These are phyloP conservation scores for Bradypodion pumilum DNA, from an alignment of 2,797 vertebrate species.

Conservation along the genomic window DNA sequence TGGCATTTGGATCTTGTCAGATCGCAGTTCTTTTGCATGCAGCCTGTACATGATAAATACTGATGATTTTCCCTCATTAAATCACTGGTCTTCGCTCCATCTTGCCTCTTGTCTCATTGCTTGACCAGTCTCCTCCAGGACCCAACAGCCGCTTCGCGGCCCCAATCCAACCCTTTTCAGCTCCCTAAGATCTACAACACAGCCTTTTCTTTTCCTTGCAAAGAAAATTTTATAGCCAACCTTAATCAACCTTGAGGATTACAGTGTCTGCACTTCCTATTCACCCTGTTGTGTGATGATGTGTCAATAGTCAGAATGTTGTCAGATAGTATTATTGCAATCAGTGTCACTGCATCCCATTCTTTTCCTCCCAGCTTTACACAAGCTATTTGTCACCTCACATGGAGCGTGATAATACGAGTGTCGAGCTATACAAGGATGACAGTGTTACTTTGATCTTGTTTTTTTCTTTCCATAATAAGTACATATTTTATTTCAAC, in stretches of 20 bases:
- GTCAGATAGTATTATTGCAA: constrained; percentile 24
- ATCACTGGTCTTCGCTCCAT: too few species aligned
- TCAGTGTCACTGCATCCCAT: constrained; percentile 17
- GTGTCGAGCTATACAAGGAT: constrained; percentile 23
- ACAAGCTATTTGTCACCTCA: not conserved
- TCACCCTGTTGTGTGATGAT: not conserved
- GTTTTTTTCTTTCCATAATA: not conserved
- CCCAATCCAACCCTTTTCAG: too few species aligned
- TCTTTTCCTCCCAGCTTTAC: not conserved
- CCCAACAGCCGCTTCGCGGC: too few species aligned
- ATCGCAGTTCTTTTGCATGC: too few species aligned
- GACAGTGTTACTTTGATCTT: not conserved
- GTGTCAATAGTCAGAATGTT: constrained; percentile 37
- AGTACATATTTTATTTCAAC: not conserved
- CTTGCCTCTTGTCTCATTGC: too few species aligned
- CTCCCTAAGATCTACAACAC: not conserved
- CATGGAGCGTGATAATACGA: not conserved
- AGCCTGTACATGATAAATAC: too few species aligned
- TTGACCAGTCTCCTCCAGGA: too few species aligned
- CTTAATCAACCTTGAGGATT: not conserved
- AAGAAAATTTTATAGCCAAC: not conserved
- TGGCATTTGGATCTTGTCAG: too few species aligned
- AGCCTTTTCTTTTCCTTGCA: not conserved
- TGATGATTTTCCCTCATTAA: too few species aligned
- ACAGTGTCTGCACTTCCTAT: not conserved